Evolutionary conservation across 2,888 invertebrate species (phyloP), one percentile per base, ranked within the genome.

Genomic region (Pammene aurita): DNA sequence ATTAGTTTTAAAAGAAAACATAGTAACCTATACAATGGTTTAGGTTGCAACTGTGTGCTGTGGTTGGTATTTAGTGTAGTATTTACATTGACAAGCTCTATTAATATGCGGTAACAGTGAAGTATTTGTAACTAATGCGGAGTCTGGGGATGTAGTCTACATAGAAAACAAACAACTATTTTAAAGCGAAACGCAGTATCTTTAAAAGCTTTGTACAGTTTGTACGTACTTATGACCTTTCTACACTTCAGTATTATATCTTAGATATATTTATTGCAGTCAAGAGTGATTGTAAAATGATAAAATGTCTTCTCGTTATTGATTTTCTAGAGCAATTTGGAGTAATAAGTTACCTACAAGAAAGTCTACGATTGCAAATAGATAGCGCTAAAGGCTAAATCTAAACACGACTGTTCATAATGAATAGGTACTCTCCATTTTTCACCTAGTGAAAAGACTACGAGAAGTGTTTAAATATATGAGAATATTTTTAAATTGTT

Each of bases 261-360:
- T 80, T 78, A 79, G 75, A 80, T 80, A 44, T 85, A 85, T 84
- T 48, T 85, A 85, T 84, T 48, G 66, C 76, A 78, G 81, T 78
- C 77, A 13, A 74, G 74, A 74, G 72, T 78, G 82, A 84, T 85
- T 83, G 78, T 80, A 74, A 73, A 80, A 84, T 83, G 62, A 67
- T 61, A 66, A 16, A 58, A 63, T 68, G 52, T 63, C 44, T 61
- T 46, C 54, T 63, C 52, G 42, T 68, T 35, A 44, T 64, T 63
- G 63, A 68, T 34, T 52, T 35, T 62, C 48, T 48, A 26, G 52
- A 52, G 11, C 52, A 58, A 35, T 50, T 77, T 75, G 76, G 71
- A 18, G 34, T 76, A 74, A 77, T 76, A 74, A 74, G 71, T 67
- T 70, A 70, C 11, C n/a, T 70, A 69, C 58, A 74, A 76, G 74